These are phyloP conservation scores for Panthera tigris DNA, from an alignment of 2,113 vertebrate genomes.

Conservation along the genomic window DNA sequence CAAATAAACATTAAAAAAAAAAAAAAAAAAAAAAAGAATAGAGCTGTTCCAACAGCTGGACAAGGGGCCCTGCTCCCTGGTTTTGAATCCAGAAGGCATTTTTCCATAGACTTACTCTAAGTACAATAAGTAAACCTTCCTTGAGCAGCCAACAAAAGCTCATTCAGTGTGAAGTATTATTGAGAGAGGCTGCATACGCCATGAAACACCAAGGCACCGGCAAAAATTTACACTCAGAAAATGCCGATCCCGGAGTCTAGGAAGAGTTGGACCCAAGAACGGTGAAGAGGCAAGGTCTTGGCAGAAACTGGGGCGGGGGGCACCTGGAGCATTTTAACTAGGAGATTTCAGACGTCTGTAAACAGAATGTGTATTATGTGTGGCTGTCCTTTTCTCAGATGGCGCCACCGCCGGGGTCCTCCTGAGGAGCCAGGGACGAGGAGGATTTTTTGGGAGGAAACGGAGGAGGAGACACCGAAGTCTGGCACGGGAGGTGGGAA, in stretches of 20 bases:
- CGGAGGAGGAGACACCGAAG: background rate
- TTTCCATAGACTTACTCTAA: background rate
- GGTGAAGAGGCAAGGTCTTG: background rate
- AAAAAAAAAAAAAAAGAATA: too few species aligned
- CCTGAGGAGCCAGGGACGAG: background rate
- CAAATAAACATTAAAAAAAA: too few species aligned
- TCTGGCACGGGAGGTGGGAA: background rate
- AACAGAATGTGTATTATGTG: background rate
- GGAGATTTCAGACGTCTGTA: background rate
- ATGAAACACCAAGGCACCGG: fast-evolving
- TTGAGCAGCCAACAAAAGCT: too few species aligned
- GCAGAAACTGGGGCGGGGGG: background rate
- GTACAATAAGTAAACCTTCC: too few species aligned
- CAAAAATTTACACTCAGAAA: fast-evolving
- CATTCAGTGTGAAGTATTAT: too few species aligned
- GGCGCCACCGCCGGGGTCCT: background rate
- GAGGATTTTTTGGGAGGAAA: background rate
- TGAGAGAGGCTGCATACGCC: too few species aligned
- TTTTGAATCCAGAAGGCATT: background rate
- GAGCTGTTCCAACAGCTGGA: too few species aligned
- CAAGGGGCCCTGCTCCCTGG: fast-evolving
- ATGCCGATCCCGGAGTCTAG: background rate
- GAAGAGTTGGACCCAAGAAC: background rate
- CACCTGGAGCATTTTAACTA: background rate
- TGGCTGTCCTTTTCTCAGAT: background rate